phyloP scores from a whole-genome alignment of 1,140 invertebrate species.

The Nymphalis io region DNA sequence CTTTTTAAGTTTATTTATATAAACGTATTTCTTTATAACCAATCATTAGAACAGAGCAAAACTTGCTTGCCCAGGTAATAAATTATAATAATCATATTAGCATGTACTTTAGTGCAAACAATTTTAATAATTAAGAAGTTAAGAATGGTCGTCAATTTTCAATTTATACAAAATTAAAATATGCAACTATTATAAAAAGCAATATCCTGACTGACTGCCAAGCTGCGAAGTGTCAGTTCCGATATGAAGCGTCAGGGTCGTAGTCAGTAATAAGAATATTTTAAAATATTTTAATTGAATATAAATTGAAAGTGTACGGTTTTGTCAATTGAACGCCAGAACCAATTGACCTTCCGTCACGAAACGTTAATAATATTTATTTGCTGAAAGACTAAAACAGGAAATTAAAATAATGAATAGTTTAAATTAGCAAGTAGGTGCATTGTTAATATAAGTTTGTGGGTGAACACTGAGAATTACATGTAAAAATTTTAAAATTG shows the following conservation, averaged over 20 bases:
- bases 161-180: too few species aligned
- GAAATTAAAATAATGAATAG: slow-evolving; percentile 1
- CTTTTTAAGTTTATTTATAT: too few species aligned
- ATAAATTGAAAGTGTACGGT: neutral
- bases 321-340: neutral
- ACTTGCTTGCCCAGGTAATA: too few species aligned
- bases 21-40: too few species aligned
- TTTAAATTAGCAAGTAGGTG: neutral
- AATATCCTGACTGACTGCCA: too few species aligned
- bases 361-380: neutral
- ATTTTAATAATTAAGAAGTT: too few species aligned
- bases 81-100: too few species aligned
- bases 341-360: neutral
- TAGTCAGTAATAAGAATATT: neutral
- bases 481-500: too few species aligned
- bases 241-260: neutral
- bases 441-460: neutral
- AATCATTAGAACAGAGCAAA: too few species aligned
- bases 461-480: too few species aligned
- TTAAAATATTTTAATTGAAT: neutral
- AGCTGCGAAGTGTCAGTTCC: neutral
- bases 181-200: too few species aligned
- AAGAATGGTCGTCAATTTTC: neutral
- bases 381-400: neutral
- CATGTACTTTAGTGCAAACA: too few species aligned